Evolutionary conservation across 2,113 vertebrate genomes (phyloP).

Genomic region (Dromiciops gliroides): DNA sequence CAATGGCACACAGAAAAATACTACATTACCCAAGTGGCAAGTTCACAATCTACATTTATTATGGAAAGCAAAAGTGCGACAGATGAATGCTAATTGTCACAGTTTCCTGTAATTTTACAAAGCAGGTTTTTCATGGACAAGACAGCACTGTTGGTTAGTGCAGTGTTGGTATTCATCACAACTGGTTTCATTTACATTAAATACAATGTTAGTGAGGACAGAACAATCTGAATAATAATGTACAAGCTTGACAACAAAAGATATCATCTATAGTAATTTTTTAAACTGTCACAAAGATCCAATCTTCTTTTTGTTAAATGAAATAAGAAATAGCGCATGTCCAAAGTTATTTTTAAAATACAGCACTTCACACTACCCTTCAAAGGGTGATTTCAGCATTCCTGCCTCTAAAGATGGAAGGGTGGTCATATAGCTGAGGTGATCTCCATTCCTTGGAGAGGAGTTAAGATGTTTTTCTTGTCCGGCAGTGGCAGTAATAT

Average conservation of each 20-base stretch:
- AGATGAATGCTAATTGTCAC: not conserved
- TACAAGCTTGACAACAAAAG: not conserved
- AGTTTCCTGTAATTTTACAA: not conserved
- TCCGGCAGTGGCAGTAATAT: not conserved
- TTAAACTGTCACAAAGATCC: not conserved
- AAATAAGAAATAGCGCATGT: not conserved
- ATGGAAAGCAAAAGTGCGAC: not conserved
- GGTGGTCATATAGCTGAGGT: not conserved
- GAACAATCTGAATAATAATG: not conserved
- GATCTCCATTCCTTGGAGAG: not conserved
- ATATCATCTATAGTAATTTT: not conserved
- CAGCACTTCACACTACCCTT: not conserved
- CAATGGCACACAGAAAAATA: not conserved
- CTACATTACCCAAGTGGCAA: not conserved
- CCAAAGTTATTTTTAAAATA: not conserved
- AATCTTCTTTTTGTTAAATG: not conserved
- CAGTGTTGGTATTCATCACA: not conserved
- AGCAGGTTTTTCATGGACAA: not conserved
- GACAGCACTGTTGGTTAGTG: not conserved
- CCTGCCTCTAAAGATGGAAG: not conserved
- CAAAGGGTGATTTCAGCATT: not conserved
- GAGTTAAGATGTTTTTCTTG: not conserved
- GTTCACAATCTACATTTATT: slow-evolving; percentile 2
- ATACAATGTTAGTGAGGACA: not conserved
- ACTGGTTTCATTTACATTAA: not conserved